Conservation (phyloP, 2,797 vertebrate species). For the Lacerta bilineata region DNA sequence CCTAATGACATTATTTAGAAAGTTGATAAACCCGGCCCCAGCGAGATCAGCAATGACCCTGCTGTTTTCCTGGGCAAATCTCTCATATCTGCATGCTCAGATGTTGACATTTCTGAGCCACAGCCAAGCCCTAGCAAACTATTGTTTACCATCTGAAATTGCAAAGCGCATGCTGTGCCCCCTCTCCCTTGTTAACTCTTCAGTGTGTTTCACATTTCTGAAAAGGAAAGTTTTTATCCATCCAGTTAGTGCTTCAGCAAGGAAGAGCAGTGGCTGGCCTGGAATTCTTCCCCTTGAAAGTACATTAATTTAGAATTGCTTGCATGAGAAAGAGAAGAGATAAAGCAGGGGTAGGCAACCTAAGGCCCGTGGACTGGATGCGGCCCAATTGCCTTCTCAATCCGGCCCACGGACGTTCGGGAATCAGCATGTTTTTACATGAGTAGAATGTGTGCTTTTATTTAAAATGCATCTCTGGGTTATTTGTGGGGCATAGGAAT, state of each 20-base stretch:
- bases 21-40: not conserved
- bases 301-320: too few relatives aligned
- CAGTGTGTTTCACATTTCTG: not conserved
- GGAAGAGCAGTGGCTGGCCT: too few relatives aligned
- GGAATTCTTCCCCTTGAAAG: too few relatives aligned
- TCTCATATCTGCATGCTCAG: slow-evolving; percentile 23
- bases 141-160: slow-evolving; percentile 30
- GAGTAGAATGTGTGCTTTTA: too few relatives aligned
- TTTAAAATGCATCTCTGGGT: too few relatives aligned
- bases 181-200: slow-evolving; percentile 4
- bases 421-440: too few relatives aligned
- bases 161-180: slow-evolving; percentile 26
- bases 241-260: not conserved
- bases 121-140: slow-evolving; percentile 20
- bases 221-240: not conserved
- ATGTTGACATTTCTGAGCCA: slow-evolving; percentile 35
- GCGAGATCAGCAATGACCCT: not conserved
- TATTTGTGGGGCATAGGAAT: too few relatives aligned
- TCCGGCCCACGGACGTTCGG: too few relatives aligned
- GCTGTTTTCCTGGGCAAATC: slow-evolving; percentile 38
- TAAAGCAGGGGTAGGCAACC: too few relatives aligned
- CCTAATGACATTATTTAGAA: slow-evolving; percentile 4
- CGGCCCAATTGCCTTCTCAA: too few relatives aligned
- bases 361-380: too few relatives aligned
- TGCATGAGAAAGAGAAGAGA: not conserved